phyloP scores from a whole-genome alignment of 2,113 vertebrate species.

The Dendropsophus ebraccatus region DNA sequence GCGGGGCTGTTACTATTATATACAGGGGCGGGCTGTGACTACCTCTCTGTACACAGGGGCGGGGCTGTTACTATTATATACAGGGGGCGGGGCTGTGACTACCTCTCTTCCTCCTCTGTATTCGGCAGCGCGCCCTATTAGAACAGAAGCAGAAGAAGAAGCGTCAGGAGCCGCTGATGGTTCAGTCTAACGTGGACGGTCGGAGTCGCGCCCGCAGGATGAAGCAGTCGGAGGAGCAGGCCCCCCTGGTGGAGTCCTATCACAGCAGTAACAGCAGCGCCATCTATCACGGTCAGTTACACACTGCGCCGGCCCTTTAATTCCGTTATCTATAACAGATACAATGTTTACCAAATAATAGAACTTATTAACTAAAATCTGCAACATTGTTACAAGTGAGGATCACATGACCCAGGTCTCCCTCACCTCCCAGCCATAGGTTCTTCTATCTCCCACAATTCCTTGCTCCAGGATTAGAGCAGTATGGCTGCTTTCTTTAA shows the following conservation, averaged over 20 bases:
- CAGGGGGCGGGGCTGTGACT: too few relatives aligned
- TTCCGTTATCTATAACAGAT: background rate
- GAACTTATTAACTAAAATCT: background rate
- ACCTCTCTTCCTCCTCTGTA: background rate
- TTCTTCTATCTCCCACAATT: too few relatives aligned
- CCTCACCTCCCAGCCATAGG: too few relatives aligned
- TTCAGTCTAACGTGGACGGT: conserved; percentile 92
- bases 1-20: too few relatives aligned
- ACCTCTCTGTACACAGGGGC: too few relatives aligned
- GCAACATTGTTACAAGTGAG: background rate
- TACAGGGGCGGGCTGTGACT: too few relatives aligned
- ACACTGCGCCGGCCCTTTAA: background rate
- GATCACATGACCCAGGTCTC: background rate
- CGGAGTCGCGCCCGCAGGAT: conserved; percentile 85
- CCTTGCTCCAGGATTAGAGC: too few relatives aligned
- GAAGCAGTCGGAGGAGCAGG: conserved; percentile 94
- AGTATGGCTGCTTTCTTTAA: too few relatives aligned
- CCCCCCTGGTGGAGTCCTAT: conserved; percentile 94
- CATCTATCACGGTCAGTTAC: conserved; percentile 86
- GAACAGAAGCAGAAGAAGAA: conserved; percentile 99
- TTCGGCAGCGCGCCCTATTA: conserved; percentile 84
- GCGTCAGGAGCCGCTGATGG: conserved; percentile 97
- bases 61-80: too few relatives aligned
- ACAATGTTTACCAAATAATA: background rate
- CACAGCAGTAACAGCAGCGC: conserved; percentile 95